phyloP scores from a whole-genome alignment of 2,888 invertebrate species.

The Cyclophora albipunctata region DNA sequence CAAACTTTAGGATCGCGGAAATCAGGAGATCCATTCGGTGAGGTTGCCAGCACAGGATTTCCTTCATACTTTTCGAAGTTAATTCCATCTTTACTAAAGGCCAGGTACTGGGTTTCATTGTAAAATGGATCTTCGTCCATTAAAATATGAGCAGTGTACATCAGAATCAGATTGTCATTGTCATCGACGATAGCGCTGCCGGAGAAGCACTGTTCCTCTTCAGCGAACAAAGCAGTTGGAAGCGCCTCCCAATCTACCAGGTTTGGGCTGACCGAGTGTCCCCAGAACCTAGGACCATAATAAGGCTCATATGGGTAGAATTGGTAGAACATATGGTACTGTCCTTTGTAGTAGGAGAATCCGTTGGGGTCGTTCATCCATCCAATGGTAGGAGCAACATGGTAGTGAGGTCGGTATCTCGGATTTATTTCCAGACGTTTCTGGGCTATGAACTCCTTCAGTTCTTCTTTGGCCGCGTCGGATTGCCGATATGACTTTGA shows the following conservation, averaged over 20 bases:
- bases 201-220: slow-evolving; percentile 60
- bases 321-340: slow-evolving; percentile 73
- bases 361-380: slow-evolving; percentile 78
- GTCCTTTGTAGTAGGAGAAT: slow-evolving; percentile 63
- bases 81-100: slow-evolving; percentile 54
- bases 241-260: slow-evolving; percentile 65
- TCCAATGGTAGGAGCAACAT: slow-evolving; percentile 59
- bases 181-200: slow-evolving; percentile 60
- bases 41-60: slow-evolving; percentile 51
- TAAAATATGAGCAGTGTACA: slow-evolving; percentile 52
- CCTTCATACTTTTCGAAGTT: slow-evolving; percentile 54
- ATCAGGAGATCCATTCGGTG: slow-evolving; percentile 54
- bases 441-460: slow-evolving; percentile 50
- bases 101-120: slow-evolving; percentile 57
- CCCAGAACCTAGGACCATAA: slow-evolving; percentile 75
- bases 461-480: slow-evolving; percentile 24
- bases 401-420: slow-evolving; percentile 53
- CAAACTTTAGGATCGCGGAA: slow-evolving; percentile 71
- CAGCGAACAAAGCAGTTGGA: slow-evolving; percentile 66
- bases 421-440: slow-evolving; percentile 47
- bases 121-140: slow-evolving; percentile 39
- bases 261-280: slow-evolving; percentile 61
- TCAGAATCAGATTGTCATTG: slow-evolving; percentile 45
- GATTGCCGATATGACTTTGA: slow-evolving; percentile 24
- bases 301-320: slow-evolving; percentile 62